Evolutionary conservation across 2,888 invertebrate genomes (phyloP).

Genomic region (Vannuccia rotundouncinata): DNA sequence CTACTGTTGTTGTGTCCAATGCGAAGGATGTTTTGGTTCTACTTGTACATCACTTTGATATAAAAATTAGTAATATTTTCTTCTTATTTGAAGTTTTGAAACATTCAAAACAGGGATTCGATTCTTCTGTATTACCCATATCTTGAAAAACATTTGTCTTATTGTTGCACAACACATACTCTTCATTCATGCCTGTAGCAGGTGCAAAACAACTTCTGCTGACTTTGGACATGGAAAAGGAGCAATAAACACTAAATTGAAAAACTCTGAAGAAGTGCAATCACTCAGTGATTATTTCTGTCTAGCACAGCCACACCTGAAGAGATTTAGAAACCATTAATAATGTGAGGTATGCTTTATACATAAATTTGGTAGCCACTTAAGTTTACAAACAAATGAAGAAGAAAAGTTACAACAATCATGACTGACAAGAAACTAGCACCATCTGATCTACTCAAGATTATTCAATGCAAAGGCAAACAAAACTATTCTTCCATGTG

Average conservation of each 20-base stretch:
- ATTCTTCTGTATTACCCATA: slow-evolving; percentile 14
- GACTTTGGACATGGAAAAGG: slow-evolving; percentile 9
- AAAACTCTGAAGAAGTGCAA: slow-evolving; percentile 16
- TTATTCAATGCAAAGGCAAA: slow-evolving; percentile 1
- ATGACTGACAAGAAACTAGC: slow-evolving; percentile 13
- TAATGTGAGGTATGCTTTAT: slow-evolving; percentile 15
- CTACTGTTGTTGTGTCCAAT: slow-evolving; percentile 31
- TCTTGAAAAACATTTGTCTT: slow-evolving; percentile 9
- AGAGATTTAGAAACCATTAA: slow-evolving; percentile 29
- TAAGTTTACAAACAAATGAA: neutral
- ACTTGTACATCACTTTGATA: slow-evolving; percentile 22
- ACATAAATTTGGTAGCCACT: slow-evolving; percentile 24
- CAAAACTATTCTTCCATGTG: slow-evolving; percentile 18
- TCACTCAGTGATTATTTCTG: slow-evolving; percentile 29
- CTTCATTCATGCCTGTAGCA: slow-evolving; percentile 7
- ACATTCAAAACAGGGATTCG: slow-evolving; percentile 28
- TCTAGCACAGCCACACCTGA: neutral
- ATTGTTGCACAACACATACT: slow-evolving; percentile 14
- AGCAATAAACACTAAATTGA: neutral
- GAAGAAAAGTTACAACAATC: slow-evolving; percentile 21
- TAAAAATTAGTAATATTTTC: neutral
- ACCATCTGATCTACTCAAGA: slow-evolving; percentile 18
- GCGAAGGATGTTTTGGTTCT: slow-evolving; percentile 22
- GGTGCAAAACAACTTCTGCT: slow-evolving; percentile 17
- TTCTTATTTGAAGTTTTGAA: slow-evolving; percentile 25